A percentile compares a stretch with the other conserved stretches of the same genome.
Evolutionary conservation across 2,113 vertebrate species (phyloP).

Genomic region (Entosphenus tridentatus): DNA sequence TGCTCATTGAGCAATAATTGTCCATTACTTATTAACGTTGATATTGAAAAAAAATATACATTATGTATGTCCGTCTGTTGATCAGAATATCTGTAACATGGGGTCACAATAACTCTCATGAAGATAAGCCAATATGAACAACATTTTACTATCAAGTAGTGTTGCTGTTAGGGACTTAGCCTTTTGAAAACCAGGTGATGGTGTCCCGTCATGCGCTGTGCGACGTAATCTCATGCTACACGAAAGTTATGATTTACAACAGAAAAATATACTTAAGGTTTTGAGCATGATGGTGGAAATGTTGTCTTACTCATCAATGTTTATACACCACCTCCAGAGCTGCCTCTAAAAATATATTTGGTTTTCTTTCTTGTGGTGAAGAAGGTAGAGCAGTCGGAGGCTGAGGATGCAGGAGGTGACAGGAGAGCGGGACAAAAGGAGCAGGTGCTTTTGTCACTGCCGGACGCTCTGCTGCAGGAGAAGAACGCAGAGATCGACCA

Average conservation of each 20-base stretch:
- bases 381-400: constrained; percentile 16
- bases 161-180: too few species aligned
- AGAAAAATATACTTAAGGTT: too few species aligned
- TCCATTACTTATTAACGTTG: neutral
- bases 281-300: too few species aligned
- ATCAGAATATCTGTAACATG: neutral
- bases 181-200: too few species aligned
- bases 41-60: neutral
- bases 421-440: constrained; percentile 24
- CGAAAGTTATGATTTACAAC: too few species aligned
- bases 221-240: too few species aligned
- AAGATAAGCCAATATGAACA: too few species aligned
- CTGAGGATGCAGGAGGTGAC: constrained; percentile 16
- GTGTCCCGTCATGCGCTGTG: too few species aligned
- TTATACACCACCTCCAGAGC: neutral
- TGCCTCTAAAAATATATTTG: neutral
- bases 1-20: neutral
- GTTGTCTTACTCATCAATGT: neutral
- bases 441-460: constrained; percentile 24
- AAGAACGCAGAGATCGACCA: constrained; percentile 54
- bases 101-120: too few species aligned
- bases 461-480: constrained; percentile 40
- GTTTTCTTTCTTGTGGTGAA: constrained; percentile 19
- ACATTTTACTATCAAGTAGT: too few species aligned
- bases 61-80: neutral